Percentiles rank a stretch among this genome's conserved stretches.
Conservation (phyloP, 2,113 vertebrate species). For the Gasterosteus aculeatus region DNA sequence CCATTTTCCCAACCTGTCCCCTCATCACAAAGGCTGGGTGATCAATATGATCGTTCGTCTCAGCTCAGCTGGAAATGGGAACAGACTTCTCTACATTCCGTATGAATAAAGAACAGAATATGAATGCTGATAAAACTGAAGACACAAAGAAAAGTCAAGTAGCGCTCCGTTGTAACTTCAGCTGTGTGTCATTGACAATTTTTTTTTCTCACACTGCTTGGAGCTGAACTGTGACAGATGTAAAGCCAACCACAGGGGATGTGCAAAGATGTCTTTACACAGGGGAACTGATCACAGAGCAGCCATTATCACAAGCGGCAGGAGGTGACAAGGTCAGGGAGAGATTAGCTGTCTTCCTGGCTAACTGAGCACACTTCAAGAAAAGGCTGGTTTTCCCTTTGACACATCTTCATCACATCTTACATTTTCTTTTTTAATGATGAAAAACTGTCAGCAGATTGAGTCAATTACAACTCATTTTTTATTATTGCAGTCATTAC, state of each 20-base stretch:
- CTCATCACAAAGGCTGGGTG: conserved; percentile 8
- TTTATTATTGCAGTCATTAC: neutral
- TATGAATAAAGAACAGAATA: neutral
- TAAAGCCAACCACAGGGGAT: conserved; percentile 37
- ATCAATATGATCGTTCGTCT: conserved; percentile 37
- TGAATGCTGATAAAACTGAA: conserved; percentile 10
- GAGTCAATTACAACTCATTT: neutral
- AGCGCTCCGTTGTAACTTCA: conserved; percentile 1
- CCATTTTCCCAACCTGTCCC: neutral
- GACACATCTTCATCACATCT: neutral
- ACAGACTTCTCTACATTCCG: neutral
- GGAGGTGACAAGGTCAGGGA: conserved; percentile 55
- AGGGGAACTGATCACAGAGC: conserved; percentile 53
- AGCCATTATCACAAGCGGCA: conserved; percentile 48
- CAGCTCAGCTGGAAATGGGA: neutral
- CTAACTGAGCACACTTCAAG: conserved; percentile 4
- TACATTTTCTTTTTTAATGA: neutral
- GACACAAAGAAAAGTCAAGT: conserved; percentile 21
- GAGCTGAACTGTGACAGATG: conserved; percentile 42
- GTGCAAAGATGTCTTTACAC: conserved; percentile 39
- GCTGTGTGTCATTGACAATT: conserved; percentile 26
- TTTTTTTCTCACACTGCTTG: conserved; percentile 42
- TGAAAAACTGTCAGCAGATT: neutral
- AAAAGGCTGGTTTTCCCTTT: neutral
- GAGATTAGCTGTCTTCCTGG: conserved; percentile 22